A percentile compares a stretch with the other conserved stretches of the same genome.
Conservation (phyloP, 2,113 vertebrate species). For the Paradisaea rubra region DNA sequence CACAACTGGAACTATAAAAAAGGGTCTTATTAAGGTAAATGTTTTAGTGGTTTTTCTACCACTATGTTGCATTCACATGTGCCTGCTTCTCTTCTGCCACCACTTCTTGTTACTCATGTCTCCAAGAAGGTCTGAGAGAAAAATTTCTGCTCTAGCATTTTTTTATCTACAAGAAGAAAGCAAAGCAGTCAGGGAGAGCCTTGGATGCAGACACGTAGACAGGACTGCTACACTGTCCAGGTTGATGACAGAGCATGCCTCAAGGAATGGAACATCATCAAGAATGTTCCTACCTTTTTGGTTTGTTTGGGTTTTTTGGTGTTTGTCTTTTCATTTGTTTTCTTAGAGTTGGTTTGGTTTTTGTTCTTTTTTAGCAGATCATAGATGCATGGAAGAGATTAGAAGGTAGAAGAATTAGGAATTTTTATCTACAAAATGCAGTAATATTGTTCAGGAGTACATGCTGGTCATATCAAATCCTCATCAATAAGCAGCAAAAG, state of each 20-base stretch:
- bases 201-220: background rate
- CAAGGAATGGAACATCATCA: background rate
- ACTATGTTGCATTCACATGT: background rate
- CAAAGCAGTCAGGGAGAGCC: background rate
- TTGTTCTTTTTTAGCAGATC: background rate
- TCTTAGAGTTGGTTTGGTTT: background rate
- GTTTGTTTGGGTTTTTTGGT: background rate
- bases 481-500: background rate
- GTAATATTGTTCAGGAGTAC: background rate
- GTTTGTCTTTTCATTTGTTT: background rate
- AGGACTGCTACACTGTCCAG: background rate
- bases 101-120: background rate
- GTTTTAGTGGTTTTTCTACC: background rate
- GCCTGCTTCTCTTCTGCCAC: background rate
- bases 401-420: background rate
- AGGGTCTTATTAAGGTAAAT: background rate
- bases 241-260: background rate
- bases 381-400: background rate
- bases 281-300: accelerated
- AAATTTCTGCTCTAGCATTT: background rate
- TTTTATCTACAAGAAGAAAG: background rate
- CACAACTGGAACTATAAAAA: background rate
- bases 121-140: background rate
- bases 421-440: background rate
- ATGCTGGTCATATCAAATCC: background rate